A percentile compares a stretch with the other conserved stretches of the same genome.
phyloP scores from a whole-genome alignment of 2,888 invertebrate species.

The Eupithecia pulchellata region DNA sequence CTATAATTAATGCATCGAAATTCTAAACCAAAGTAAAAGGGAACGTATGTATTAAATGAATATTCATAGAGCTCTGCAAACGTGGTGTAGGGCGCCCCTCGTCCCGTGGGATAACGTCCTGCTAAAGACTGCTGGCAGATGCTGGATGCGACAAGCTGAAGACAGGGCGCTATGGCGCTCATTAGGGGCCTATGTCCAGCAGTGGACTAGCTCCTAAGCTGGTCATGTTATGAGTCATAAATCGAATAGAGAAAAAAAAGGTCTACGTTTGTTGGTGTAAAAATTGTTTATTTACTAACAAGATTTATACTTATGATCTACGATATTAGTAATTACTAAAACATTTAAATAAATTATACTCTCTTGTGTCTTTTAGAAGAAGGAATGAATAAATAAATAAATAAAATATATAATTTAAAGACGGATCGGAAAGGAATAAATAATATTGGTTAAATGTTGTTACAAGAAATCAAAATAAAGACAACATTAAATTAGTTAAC shows the following conservation, averaged over 20 bases:
- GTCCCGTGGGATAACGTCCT: too few species aligned
- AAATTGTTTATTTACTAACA: background rate
- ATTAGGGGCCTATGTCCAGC: too few species aligned
- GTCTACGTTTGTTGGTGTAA: background rate
- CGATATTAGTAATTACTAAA: constrained; percentile 42
- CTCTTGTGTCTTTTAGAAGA: constrained; percentile 73
- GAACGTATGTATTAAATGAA: too few species aligned
- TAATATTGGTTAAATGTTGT: constrained; percentile 4
- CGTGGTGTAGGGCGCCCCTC: too few species aligned
- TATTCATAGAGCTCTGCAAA: background rate
- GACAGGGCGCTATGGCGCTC: too few species aligned
- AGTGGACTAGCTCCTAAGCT: too few species aligned
- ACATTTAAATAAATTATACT: constrained; percentile 58
- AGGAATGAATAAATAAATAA: constrained; percentile 71
- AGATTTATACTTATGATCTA: background rate
- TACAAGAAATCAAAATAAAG: background rate
- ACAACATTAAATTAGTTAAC: background rate
- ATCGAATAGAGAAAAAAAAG: background rate
- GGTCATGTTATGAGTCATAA: too few species aligned
- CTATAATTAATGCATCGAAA: too few species aligned
- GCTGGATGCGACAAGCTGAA: too few species aligned
- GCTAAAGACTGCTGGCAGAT: too few species aligned
- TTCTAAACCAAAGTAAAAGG: too few species aligned
- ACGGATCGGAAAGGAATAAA: constrained; percentile 29
- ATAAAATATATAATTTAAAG: constrained; percentile 43